Evolutionary conservation across 2,888 invertebrate species (phyloP).

Genomic region (Palloptera scutellata): DNA sequence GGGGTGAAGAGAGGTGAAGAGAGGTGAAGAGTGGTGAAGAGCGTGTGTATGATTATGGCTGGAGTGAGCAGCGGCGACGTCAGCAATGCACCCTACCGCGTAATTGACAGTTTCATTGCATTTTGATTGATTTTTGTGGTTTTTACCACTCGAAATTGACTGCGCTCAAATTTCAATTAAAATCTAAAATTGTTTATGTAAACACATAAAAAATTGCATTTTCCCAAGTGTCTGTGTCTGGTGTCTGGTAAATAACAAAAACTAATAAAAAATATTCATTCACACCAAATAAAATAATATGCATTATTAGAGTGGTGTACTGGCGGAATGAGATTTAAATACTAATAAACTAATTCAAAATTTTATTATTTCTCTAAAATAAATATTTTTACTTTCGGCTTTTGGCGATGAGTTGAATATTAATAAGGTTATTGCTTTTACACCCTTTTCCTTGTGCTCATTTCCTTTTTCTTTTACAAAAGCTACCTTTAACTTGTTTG

Average conservation of each 20-base stretch:
- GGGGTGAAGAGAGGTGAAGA: not conserved
- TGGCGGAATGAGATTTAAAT: too few species aligned
- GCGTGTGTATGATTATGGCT: not conserved
- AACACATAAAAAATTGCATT: not conserved
- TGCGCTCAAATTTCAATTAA: conserved; percentile 29
- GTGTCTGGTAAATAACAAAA: not conserved
- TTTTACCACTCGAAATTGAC: conserved; percentile 24
- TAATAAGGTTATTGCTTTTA: too few species aligned
- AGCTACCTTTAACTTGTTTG: too few species aligned
- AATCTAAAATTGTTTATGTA: conserved; percentile 16
- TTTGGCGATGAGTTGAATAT: too few species aligned
- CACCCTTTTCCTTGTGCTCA: too few species aligned
- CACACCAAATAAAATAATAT: too few species aligned
- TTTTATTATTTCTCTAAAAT: too few species aligned
- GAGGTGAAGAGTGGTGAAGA: not conserved
- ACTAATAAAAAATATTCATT: conserved; percentile 6
- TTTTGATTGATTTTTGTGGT: conserved; percentile 46
- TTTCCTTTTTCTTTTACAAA: too few species aligned
- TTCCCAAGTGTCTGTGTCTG: too few species aligned
- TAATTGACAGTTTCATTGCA: conserved; percentile 43
- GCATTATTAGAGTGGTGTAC: too few species aligned
- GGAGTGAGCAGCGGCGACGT: not conserved
- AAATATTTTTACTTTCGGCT: too few species aligned
- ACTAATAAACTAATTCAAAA: too few species aligned
- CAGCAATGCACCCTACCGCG: conserved; percentile 11